A percentile compares a stretch with the other conserved stretches of the same genome.
Conservation (phyloP, 2,797 vertebrate species). For the Cossypha caffra region DNA sequence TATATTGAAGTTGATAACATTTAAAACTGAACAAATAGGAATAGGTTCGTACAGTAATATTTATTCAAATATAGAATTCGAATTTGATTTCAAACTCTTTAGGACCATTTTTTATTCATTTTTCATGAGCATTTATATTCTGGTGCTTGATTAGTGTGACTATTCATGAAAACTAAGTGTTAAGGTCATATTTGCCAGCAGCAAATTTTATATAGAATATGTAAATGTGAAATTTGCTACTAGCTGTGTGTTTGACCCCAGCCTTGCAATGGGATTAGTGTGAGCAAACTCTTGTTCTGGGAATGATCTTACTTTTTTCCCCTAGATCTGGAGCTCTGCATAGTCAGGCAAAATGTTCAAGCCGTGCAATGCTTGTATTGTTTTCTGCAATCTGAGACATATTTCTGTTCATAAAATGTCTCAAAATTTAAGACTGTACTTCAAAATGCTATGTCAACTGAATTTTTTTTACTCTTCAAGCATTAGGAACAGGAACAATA, state of each 20-base stretch:
- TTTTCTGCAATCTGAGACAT: not conserved
- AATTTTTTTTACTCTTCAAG: not conserved
- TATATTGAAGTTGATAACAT: not conserved
- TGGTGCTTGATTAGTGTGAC: slow-evolving; percentile 31
- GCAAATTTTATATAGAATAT: slow-evolving; percentile 47
- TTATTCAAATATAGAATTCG: slow-evolving; percentile 32
- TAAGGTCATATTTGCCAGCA: slow-evolving; percentile 51
- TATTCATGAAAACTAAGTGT: slow-evolving; percentile 30
- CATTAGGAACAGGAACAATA: not conserved
- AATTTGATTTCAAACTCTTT: slow-evolving; percentile 30
- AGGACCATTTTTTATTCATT: slow-evolving; percentile 21
- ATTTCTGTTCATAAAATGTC: not conserved
- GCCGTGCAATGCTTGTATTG: not conserved
- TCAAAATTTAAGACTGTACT: not conserved
- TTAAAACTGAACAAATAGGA: not conserved
- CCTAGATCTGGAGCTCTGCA: not conserved
- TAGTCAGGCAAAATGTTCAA: not conserved
- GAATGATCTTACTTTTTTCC: not conserved
- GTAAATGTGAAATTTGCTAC: slow-evolving; percentile 63
- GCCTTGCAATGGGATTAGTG: not conserved
- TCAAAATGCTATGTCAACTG: not conserved
- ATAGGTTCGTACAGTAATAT: not conserved
- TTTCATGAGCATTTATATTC: slow-evolving; percentile 14
- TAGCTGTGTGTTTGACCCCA: slow-evolving; percentile 4
- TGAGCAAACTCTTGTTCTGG: not conserved